Percentiles rank a stretch among this genome's conserved stretches.
Evolutionary conservation across 2,888 invertebrate species (phyloP).

Genomic region (Drosophila subquinaria): DNA sequence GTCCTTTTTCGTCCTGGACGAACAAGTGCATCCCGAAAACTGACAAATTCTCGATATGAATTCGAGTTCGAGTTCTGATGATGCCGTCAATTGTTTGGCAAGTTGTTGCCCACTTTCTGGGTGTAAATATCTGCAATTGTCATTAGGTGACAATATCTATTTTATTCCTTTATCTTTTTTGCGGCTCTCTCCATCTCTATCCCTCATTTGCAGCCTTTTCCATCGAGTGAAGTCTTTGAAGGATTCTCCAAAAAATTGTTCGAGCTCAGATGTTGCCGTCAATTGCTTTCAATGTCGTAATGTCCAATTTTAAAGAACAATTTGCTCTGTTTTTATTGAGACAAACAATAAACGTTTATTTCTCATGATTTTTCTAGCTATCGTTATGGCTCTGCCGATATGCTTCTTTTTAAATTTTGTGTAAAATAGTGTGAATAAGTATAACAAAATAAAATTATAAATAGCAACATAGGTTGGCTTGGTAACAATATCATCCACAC

Average conservation of each 20-base stretch:
- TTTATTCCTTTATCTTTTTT: not conserved
- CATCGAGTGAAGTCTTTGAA: not conserved
- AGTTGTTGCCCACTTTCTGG: constrained; percentile 16
- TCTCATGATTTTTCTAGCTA: not conserved
- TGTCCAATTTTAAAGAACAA: not conserved
- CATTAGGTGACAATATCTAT: constrained; percentile 37
- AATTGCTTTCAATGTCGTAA: not conserved
- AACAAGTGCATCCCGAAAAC: constrained; percentile 4
- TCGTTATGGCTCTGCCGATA: not conserved
- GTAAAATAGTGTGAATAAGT: not conserved
- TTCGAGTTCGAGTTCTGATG: not conserved
- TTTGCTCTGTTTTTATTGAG: not conserved
- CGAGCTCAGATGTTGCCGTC: not conserved
- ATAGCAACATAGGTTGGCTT: too few relatives aligned
- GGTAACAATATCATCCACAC: too few relatives aligned
- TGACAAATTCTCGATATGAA: constrained; percentile 9
- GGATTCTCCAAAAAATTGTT: not conserved
- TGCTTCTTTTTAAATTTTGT: not conserved
- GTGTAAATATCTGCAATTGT: constrained; percentile 55
- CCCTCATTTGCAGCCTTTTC: not conserved
- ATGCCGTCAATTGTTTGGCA: constrained; percentile 21
- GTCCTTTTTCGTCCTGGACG: not conserved
- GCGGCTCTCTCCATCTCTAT: constrained; percentile 7
- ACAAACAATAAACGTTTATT: not conserved
- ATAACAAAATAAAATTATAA: too few relatives aligned